Base-by-base conservation (phyloP, 1,140 invertebrate species). In the Lethocerus indicus region DNA sequence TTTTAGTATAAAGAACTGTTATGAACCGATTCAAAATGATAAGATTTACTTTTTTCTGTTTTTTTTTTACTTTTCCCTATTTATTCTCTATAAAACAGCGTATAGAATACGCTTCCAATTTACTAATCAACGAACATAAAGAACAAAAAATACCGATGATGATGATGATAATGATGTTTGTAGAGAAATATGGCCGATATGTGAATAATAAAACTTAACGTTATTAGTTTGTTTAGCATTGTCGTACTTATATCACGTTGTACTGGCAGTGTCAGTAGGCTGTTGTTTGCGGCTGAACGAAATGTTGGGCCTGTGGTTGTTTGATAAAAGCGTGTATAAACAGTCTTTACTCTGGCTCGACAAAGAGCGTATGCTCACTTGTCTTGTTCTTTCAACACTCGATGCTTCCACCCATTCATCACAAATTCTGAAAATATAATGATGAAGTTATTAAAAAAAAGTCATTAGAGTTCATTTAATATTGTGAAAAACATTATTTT, bases 351-450 rank as follows among this genome's bases (percentile, higher is more conserved):
- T 28, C 14, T 46, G 29, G 2, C 21, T 18, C 3, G 50, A 16
- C 4, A 51, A 26, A 1, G 50, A 26, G 1, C 29, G 18, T 16
- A 51, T 51, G 23, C 25, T 45, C 12, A 51, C 43, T 3, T 44
- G 12, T 16, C 50, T 9, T 4, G 29, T 29, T 23, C 43, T 28
- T 24, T 45, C 50, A 2, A 36, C 50, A 21, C 40, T 46, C 23
- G 28, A 23, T 18, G 42, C 18, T 16, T 26, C 43, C n/a, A 40
- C 32, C 50, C 50, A 51, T 26, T 51, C 50, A 20, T 51, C 50
- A 3, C 37, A 29, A 13, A 51, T 9, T 14, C 50, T 51, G 20
- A 3, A 50, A 43, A 25, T 6, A 44, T 23, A 24, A 6, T 24
- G 9, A 13, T 21, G 9, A 20, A 25, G 6, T 44, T 25, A 16